A percentile compares a stretch with the other conserved stretches of the same genome.
phyloP scores from a whole-genome alignment of 2,888 invertebrate species.

The Ctenicera cuprea region DNA sequence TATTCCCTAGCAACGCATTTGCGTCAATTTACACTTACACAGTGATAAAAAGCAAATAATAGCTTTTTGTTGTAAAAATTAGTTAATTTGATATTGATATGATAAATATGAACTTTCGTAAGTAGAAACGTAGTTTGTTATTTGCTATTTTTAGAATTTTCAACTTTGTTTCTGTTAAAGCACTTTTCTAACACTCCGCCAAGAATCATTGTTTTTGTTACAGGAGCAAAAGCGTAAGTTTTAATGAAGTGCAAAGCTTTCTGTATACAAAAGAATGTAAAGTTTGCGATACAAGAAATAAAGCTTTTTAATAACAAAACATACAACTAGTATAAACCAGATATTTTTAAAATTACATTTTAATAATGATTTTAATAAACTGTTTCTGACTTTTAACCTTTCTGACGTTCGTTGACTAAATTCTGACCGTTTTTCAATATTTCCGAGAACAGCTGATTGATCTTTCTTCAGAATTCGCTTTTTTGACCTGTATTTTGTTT shows the following conservation, averaged over 20 bases:
- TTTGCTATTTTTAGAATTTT: too few relatives aligned
- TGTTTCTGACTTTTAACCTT: slow-evolving; percentile 17
- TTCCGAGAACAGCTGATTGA: too few relatives aligned
- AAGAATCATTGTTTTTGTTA: too few relatives aligned
- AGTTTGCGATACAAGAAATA: neutral
- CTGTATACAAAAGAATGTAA: too few relatives aligned
- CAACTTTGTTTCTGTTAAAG: too few relatives aligned
- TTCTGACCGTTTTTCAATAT: neutral
- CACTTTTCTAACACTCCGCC: too few relatives aligned
- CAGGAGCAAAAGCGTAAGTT: too few relatives aligned
- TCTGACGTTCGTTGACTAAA: slow-evolving; percentile 6
- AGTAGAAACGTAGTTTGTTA: too few relatives aligned
- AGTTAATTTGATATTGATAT: neutral
- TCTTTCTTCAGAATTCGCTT: too few relatives aligned
- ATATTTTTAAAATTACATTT: slow-evolving; percentile 2
- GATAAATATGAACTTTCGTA: neutral
- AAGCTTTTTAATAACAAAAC: slow-evolving; percentile 10
- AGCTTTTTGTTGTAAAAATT: neutral
- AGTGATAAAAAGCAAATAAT: slow-evolving; percentile 13
- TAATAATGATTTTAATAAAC: slow-evolving; percentile 4
- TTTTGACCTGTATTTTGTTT: too few relatives aligned
- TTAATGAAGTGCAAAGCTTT: too few relatives aligned
- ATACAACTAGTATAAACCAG: neutral
- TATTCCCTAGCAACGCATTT: slow-evolving; percentile 20
- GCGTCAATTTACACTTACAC: slow-evolving; percentile 8